Base-by-base conservation (phyloP, 1,140 invertebrate genomes). In the Samia ricini region DNA sequence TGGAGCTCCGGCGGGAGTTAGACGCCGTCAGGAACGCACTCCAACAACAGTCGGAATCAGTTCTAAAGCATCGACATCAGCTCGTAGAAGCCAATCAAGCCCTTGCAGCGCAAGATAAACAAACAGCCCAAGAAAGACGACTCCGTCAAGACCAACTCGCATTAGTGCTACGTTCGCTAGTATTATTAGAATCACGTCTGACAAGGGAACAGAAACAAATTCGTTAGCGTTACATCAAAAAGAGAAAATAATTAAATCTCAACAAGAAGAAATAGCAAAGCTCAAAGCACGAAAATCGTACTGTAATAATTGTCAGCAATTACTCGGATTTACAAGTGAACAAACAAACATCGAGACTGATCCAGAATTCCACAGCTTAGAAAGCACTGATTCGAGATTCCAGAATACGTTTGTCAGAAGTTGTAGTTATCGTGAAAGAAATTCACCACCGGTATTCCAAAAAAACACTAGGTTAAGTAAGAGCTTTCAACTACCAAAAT, bases 151-250 rank as follows among this genome's bases (percentile, higher is more conserved):
- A 93, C 68, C 94, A 95, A 75, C 90, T 95, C 4, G 93, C 93
- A 1, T 91, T 93, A 59, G 93, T 95, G 15, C 85, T 95, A 2
- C 91, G 94, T 12, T 94, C 94, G 1, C 79, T 96, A 22, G 89
- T 95, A 10, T 91, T 94, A 19, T 91, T 95, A 15, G 95, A 96
- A 76, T 93, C 94, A 0, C 88, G 94, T n/a, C 83, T 95, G 2
- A 92, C 93, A n/a, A 92, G 94, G 73, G 95, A 96, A 79, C 94
- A 95, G 74, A 94, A 94, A 72, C 93, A 92, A 67, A 95, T 96
- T 48, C 91, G 92, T 33, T 93, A 48, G 91, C 94, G 56, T 88
- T 96, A 2, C 91, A 92, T 42, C 94, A 94, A 71, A 95, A 95
- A 75, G 95, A 95, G 75, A 92, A 92, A 72, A 92, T 95, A 19